phyloP scores from a whole-genome alignment of 2,888 invertebrate species.

The Erebia ligea region DNA sequence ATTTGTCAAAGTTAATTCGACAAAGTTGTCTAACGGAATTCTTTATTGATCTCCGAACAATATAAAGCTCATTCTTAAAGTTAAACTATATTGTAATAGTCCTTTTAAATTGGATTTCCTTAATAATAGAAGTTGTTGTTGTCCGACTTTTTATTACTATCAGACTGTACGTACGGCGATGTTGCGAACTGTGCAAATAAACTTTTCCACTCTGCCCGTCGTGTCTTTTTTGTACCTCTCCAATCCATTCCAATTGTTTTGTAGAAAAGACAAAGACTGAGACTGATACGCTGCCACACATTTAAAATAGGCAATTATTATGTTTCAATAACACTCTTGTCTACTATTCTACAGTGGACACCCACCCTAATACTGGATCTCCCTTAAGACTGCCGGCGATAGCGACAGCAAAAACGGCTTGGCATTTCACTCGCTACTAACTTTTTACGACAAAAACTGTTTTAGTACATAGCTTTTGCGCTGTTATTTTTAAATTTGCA shows the following conservation, averaged over 20 bases:
- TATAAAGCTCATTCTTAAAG: not conserved
- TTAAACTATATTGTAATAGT: not conserved
- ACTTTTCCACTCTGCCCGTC: slow-evolving; percentile 44
- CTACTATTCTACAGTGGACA: slow-evolving; percentile 11
- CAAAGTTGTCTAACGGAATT: too few relatives aligned
- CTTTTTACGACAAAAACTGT: slow-evolving; percentile 42
- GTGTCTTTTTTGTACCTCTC: too few relatives aligned
- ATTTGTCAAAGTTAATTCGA: too few relatives aligned
- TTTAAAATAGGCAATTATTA: too few relatives aligned
- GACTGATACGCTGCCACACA: too few relatives aligned
- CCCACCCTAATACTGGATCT: slow-evolving; percentile 36
- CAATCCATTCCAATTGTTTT: too few relatives aligned
- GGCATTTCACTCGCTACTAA: slow-evolving; percentile 42
- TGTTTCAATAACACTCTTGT: not conserved
- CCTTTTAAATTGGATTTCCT: slow-evolving; percentile 5
- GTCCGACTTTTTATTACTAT: slow-evolving; percentile 9
- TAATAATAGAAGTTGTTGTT: slow-evolving; percentile 8
- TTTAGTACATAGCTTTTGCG: slow-evolving; percentile 37
- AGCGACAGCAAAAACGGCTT: slow-evolving; percentile 42
- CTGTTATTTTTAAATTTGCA: slow-evolving; percentile 39
- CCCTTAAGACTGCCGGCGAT: slow-evolving; percentile 40
- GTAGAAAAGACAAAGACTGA: too few relatives aligned
- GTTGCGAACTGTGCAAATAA: slow-evolving; percentile 38
- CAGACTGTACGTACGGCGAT: slow-evolving; percentile 5
- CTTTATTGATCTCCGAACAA: not conserved